phyloP scores from a whole-genome alignment of 2,888 invertebrate species.

The Cynaeus angustus region DNA sequence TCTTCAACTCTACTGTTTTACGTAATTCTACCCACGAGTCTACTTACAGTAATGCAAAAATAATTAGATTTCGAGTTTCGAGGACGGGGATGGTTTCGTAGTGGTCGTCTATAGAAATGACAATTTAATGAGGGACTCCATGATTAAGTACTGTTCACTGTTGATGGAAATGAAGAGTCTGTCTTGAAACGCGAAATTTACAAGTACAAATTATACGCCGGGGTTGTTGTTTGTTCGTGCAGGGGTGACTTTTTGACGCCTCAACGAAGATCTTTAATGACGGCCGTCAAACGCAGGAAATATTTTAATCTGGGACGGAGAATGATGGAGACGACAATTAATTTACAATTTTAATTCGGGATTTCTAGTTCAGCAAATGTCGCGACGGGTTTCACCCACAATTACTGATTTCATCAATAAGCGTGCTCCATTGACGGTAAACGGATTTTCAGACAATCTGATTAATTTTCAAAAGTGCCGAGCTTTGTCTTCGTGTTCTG shows the following conservation, averaged over 20 bases:
- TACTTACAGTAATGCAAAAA: constrained; percentile 59
- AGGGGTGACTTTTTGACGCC: constrained; percentile 42
- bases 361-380: constrained; percentile 5
- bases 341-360: constrained; percentile 39
- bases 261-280: constrained; percentile 34
- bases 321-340: constrained; percentile 36
- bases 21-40: constrained; percentile 55
- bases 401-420: constrained; percentile 23
- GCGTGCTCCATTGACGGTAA: background rate
- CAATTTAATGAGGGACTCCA: constrained; percentile 51
- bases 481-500: no score
- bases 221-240: constrained; percentile 46
- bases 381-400: constrained; percentile 18
- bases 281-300: constrained; percentile 45
- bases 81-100: constrained; percentile 21
- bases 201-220: constrained; percentile 50
- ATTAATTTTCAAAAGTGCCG: background rate
- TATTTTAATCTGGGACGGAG: constrained; percentile 34
- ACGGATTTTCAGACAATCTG: constrained; percentile 3
- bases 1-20: constrained; percentile 39
- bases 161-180: constrained; percentile 54
- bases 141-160: constrained; percentile 46
- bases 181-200: constrained; percentile 55
- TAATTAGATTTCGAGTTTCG: constrained; percentile 57
- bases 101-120: constrained; percentile 50